These are phyloP conservation scores for Probosciger aterrimus DNA, from an alignment of 2,113 vertebrate genomes.

Conservation along the genomic window DNA sequence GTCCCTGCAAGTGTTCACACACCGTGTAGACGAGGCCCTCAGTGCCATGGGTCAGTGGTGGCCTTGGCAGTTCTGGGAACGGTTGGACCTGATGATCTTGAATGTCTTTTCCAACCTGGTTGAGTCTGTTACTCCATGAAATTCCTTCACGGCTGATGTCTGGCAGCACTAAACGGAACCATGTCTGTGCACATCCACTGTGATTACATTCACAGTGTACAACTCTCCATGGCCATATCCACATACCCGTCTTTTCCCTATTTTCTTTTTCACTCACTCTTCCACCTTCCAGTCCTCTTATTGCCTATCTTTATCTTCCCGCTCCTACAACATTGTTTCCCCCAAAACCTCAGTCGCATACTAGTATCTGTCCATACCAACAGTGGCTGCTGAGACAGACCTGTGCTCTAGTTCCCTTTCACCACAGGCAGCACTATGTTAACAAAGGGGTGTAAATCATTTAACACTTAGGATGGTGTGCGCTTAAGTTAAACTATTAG, in stretches of 20 bases:
- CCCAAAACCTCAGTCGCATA: rapidly evolving
- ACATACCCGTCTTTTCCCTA: rapidly evolving
- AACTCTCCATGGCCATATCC: neutral
- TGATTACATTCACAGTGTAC: rapidly evolving
- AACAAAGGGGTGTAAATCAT: neutral
- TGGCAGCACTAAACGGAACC: neutral
- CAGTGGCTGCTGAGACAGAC: rapidly evolving
- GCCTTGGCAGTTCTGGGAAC: too few species aligned
- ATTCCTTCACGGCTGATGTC: neutral
- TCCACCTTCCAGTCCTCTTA: neutral
- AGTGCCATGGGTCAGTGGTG: neutral
- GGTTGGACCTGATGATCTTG: neutral
- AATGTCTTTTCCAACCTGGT: neutral
- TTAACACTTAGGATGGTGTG: rapidly evolving
- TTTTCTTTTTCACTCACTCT: neutral
- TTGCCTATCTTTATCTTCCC: neutral
- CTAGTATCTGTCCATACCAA: neutral
- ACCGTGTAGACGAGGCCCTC: neutral
- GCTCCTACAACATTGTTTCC: neutral
- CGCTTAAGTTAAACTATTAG: neutral
- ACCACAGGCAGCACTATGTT: rapidly evolving
- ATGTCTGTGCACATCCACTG: neutral
- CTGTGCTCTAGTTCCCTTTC: neutral
- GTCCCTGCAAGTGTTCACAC: neutral
- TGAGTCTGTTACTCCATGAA: too few species aligned